Conservation (phyloP, 1,140 invertebrate species). For the Antheraea mylitta region DNA sequence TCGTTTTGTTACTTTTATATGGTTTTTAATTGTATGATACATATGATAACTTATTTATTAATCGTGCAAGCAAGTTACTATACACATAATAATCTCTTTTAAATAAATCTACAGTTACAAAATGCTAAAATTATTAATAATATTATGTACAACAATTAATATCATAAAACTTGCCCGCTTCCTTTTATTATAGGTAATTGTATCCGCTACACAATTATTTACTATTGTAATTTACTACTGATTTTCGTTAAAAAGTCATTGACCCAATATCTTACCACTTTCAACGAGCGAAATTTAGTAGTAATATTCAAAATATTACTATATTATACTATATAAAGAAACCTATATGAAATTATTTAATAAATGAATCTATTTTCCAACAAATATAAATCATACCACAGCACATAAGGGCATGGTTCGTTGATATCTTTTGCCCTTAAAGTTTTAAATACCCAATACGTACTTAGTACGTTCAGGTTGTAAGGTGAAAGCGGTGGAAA, state of each 20-base stretch:
- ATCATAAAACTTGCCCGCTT: background rate
- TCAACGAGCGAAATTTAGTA: background rate
- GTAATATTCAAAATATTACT: too few species aligned
- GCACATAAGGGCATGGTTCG: background rate
- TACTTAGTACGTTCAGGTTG: background rate
- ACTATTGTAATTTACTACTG: background rate
- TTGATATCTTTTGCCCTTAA: constrained; percentile 1
- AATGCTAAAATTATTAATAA: background rate
- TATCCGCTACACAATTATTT: background rate
- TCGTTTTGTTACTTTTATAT: too few species aligned
- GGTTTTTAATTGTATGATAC: too few species aligned
- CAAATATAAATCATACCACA: background rate
- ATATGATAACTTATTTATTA: too few species aligned
- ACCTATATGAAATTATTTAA: background rate
- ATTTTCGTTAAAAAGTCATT: background rate
- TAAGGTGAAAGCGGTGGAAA: background rate
- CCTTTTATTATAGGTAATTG: background rate
- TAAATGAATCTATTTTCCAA: background rate
- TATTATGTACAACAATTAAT: background rate
- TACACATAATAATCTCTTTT: too few species aligned
- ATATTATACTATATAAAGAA: too few species aligned
- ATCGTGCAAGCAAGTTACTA: too few species aligned
- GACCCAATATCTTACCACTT: background rate
- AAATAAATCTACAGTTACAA: too few species aligned
- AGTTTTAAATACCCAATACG: background rate